A percentile compares a stretch with the other conserved stretches of the same genome.
Conservation (phyloP, 2,797 vertebrate genomes). For the Brachyalestes nurse region DNA sequence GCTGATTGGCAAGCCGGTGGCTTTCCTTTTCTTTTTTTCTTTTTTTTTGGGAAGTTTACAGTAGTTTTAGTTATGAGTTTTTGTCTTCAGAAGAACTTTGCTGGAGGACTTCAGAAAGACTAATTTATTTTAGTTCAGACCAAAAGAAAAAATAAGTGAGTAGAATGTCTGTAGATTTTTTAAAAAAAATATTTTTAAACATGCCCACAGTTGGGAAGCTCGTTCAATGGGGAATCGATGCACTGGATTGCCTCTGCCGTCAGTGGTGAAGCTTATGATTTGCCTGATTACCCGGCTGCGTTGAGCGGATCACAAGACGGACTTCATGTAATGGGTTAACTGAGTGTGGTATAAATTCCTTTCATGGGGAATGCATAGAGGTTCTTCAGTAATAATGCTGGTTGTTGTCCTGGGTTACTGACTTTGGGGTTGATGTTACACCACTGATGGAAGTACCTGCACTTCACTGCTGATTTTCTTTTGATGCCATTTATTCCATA, state of each 20-base stretch:
- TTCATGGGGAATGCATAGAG: conserved; percentile 38
- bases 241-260: conserved; percentile 48
- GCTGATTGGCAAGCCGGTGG: conserved; percentile 52
- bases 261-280: conserved; percentile 29
- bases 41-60: conserved; percentile 50
- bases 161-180: conserved; percentile 57
- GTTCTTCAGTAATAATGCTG: conserved; percentile 36
- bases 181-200: conserved; percentile 69
- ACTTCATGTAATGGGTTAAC: conserved; percentile 24
- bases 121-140: conserved; percentile 86
- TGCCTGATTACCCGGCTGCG: conserved; percentile 1
- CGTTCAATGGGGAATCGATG: conserved; percentile 48
- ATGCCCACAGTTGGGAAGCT: conserved; percentile 74
- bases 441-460: conserved; percentile 38
- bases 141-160: conserved; percentile 84
- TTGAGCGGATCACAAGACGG: not conserved
- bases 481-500: conserved; percentile 44
- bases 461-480: conserved; percentile 31
- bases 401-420: conserved; percentile 29
- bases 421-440: conserved; percentile 47
- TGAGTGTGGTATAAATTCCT: conserved; percentile 22
- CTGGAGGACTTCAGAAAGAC: conserved; percentile 78
- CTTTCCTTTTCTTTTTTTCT: conserved; percentile 21
- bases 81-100: conserved; percentile 50
- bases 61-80: conserved; percentile 54